Base-by-base conservation (phyloP, 2,888 invertebrate species). In the Drosophila mayaguana region DNA sequence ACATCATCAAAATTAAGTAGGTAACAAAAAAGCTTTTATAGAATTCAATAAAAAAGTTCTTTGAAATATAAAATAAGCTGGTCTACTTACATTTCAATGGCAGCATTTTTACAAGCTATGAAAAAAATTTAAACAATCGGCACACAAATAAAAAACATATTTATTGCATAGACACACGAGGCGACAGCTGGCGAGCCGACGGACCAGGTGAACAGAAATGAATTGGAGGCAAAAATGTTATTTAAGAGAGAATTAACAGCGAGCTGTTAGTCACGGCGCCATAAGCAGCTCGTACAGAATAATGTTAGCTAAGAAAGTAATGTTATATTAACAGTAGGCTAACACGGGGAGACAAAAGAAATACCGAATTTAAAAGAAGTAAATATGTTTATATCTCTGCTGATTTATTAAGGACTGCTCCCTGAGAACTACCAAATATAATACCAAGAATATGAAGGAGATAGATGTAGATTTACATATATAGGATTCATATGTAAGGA, bases 121-220 rank as follows among this genome's bases (percentile, higher is more conserved):
- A 32, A 32, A 46, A 16, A 25, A 28, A 14, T 25, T 2, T 46
- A 48, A 28, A n/a, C 25, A 28, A 28, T 8, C 22, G 22, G 22
- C 45, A 8, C 12, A 46, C 11, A 28, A 48, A 45, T 8, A 48
- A 28, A n/a, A 25, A n/a, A 20, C 14, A 20, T 20, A 45, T 45
- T 45, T 45, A 45, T 45, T 45, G 1, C 48, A 28, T 12, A 11
- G 28, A 48, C 25, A 28, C n/a, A 48, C 32, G 48, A 50, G 48
- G 48, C 18, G 32, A 18, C 28, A 32, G 48, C 16, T 48, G 48
- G 46, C 28, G 5, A 28, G n/a, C 48, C 25, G 48, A 48, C n/a
- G 28, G 11, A 48, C 48, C 48, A 48, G 48, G 48, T n/a, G 46
- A 16, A 32, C 48, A 28, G 48, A 32, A 50, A n/a, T n/a, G n/a